These are phyloP conservation scores for Dunckerocampus dactyliophorus DNA, from an alignment of 2,113 vertebrate genomes.

Conservation along the genomic window DNA sequence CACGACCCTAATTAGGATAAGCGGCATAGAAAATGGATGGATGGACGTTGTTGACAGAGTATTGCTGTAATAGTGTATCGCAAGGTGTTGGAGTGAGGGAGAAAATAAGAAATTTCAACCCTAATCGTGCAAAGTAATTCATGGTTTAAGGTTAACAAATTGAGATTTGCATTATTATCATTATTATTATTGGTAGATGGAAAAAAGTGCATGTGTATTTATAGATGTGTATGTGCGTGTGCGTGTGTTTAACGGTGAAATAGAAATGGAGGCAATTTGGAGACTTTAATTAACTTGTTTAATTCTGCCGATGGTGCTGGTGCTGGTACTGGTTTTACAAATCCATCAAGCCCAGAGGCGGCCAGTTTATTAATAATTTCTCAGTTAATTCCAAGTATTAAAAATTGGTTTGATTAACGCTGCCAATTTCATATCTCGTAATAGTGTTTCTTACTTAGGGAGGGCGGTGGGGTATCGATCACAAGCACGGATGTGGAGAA, in stretches of 20 bases:
- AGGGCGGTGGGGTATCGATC: background rate
- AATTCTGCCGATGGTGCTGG: conserved; percentile 51
- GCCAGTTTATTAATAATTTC: conserved; percentile 47
- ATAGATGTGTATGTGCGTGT: conserved; percentile 12
- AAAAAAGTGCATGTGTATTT: conserved; percentile 2
- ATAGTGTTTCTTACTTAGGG: conserved; percentile 34
- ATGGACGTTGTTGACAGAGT: too few species aligned
- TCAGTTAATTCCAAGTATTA: conserved; percentile 63
- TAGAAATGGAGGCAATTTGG: conserved; percentile 32
- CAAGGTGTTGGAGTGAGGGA: background rate
- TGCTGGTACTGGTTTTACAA: conserved; percentile 39
- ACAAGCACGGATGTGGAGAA: background rate
- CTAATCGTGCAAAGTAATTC: background rate
- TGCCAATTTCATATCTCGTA: conserved; percentile 59
- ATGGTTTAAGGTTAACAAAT: conserved; percentile 9
- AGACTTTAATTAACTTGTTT: conserved; percentile 72
- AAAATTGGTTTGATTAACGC: conserved; percentile 64
- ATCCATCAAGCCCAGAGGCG: conserved; percentile 51
- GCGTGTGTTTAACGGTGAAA: conserved; percentile 27
- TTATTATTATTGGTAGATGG: conserved; percentile 9
- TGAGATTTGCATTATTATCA: conserved; percentile 15
- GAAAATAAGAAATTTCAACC: background rate
- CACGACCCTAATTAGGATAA: too few species aligned
- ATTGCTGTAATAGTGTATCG: too few species aligned
- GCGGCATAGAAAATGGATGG: too few species aligned